Conservation (phyloP, 2,113 vertebrate species). For the Xenus cinereus region DNA sequence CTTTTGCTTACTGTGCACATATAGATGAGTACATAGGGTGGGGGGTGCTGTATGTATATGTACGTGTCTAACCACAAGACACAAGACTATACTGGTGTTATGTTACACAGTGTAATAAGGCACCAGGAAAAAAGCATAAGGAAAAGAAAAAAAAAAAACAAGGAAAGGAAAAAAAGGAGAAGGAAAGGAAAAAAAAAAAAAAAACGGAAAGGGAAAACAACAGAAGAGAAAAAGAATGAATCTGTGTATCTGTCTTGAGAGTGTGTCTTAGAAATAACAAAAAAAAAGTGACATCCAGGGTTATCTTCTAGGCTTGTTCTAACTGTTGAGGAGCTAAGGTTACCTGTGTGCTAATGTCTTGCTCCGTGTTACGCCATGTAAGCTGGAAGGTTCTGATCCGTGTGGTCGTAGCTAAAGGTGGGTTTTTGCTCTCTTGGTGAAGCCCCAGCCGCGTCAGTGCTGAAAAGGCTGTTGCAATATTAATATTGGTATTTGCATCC, state of each 20-base stretch:
- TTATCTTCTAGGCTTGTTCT: neutral
- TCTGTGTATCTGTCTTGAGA: neutral
- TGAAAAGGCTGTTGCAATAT: neutral
- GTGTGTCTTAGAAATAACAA: neutral
- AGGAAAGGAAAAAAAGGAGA: too few relatives aligned
- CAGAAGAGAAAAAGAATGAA: neutral
- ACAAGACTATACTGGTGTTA: rapidly evolving
- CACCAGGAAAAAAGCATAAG: neutral
- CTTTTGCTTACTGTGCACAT: neutral
- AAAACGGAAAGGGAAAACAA: neutral
- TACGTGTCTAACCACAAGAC: neutral
- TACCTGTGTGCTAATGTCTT: neutral
- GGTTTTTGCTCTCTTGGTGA: neutral
- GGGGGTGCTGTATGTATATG: neutral
- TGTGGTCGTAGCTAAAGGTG: neutral
- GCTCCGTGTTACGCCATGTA: rapidly evolving
- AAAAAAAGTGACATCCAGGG: neutral
- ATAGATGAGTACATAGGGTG: rapidly evolving
- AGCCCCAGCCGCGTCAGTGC: neutral
- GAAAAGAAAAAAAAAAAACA: neutral
- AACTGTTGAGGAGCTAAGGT: neutral
- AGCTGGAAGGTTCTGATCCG: neutral
- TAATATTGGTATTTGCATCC: rapidly evolving
- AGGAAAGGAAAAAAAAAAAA: too few relatives aligned
- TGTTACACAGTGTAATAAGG: neutral